Evolutionary conservation across 2,888 invertebrate species (phyloP), one percentile per base, ranked within the genome.

Genomic region (Eupithecia centaureata): DNA sequence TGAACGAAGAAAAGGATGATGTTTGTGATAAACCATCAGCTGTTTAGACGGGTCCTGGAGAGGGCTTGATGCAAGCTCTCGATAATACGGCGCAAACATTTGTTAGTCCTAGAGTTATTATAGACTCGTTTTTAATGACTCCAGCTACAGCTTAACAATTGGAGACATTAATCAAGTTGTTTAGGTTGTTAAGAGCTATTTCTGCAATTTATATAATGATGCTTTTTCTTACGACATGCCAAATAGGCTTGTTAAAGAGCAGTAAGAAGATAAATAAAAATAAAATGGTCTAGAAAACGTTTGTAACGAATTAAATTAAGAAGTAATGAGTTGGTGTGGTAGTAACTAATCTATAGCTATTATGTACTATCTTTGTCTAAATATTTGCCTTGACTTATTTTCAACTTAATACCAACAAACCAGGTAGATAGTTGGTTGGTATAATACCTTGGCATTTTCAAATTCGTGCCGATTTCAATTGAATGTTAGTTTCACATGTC

Each of bases 21-120:
- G 80, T 77, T 78, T 79, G 77, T 79, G 81, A 79, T 82, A 77
- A 75, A 78, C 80, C 74, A 83, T 83, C 83, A 83, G 83, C 83
- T 83, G 83, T 83, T 83, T 82, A 76, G 77, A 78, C 76, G 78
- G 74, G 72, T 76, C 77, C 76, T 75, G 78, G 76, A 73, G 76
- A 75, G 78, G 80, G 78, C 75, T 70, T 65, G 76, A 75, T 74
- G 77, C 79, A 79, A 78, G 77, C 78, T 77, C 75, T 76, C 76
- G 80, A 81, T 82, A 82, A 81, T 81, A 80, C 78, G 79, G 76
- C 77, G 77, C 75, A 79, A 82, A 76, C 80, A 81, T 82, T 82
- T 82, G 79, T 72, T 70, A 67, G 67, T 57, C 57, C 32, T 32
- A 32, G 71, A 65, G 54, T 67, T 61, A 51, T 63, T 63, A 63